These are phyloP conservation scores for Pseudolycoriella hygida DNA, from an alignment of 2,888 invertebrate genomes.

Conservation along the genomic window DNA sequence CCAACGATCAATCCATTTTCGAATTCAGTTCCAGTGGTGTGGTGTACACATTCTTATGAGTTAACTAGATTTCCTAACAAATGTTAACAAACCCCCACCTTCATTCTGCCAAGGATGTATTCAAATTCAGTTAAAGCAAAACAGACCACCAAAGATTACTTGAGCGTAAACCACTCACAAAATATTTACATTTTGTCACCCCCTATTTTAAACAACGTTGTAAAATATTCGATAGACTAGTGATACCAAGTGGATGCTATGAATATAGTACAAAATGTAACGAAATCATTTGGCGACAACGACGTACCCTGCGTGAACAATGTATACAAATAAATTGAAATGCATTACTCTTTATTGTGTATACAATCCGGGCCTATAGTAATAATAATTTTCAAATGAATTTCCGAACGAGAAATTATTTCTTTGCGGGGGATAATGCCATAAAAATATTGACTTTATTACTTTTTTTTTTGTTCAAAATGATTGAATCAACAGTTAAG, in stretches of 20 bases:
- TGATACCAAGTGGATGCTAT: no score
- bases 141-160: conserved; percentile 1
- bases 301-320: background rate
- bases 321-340: background rate
- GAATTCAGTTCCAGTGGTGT: no score
- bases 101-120: background rate
- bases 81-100: no score
- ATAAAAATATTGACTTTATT: background rate
- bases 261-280: no score
- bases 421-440: background rate
- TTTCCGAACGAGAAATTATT: no score
- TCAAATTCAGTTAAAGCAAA: background rate
- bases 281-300: no score
- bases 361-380: background rate
- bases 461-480: background rate
- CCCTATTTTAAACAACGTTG: background rate
- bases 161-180: background rate
- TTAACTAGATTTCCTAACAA: no score
- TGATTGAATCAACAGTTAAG: conserved; percentile 1
- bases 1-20: no score
- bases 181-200: conserved; percentile 1
- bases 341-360: background rate
- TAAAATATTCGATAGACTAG: no score
- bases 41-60: no score
- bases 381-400: no score